Percentiles rank a stretch among this genome's conserved stretches.
These are phyloP conservation scores for Spongilla lacustris DNA, from an alignment of 37 sponge, comb jelly and placozoan species.

Conservation along the genomic window DNA sequence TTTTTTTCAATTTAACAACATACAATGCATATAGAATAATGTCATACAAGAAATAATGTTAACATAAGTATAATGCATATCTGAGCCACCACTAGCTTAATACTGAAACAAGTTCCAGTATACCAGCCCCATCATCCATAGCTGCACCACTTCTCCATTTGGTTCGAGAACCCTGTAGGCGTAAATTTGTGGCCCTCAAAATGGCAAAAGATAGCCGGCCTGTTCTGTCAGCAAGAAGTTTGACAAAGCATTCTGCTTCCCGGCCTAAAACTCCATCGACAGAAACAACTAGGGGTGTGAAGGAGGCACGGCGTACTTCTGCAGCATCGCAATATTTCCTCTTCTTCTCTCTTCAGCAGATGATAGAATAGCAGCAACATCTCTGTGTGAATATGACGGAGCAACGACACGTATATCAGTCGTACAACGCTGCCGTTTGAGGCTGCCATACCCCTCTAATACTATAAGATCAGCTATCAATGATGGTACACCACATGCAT, in stretches of 20 bases:
- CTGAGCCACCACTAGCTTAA: too few relatives aligned
- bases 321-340: slow-evolving; percentile 16
- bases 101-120: not conserved
- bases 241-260: slow-evolving; percentile 10
- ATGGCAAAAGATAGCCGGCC: slow-evolving; percentile 23
- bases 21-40: too few relatives aligned
- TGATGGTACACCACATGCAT: not conserved
- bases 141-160: slow-evolving; percentile 7
- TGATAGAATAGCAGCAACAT: too few relatives aligned
- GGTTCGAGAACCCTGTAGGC: slow-evolving; percentile 14
- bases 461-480: slow-evolving; percentile 47
- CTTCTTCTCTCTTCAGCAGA: slow-evolving; percentile 35
- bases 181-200: slow-evolving; percentile 21
- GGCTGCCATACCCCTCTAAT: slow-evolving; percentile 53
- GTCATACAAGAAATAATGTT: too few relatives aligned
- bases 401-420: slow-evolving; percentile 57
- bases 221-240: slow-evolving; percentile 9
- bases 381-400: not conserved
- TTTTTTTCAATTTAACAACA: too few relatives aligned
- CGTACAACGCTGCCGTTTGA: slow-evolving; percentile 49
- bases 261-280: slow-evolving; percentile 44
- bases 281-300: slow-evolving; percentile 44
- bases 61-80: too few relatives aligned
- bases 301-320: slow-evolving; percentile 17
- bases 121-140: slow-evolving; percentile 23